Evolutionary conservation across 2,888 invertebrate genomes (phyloP).

Genomic region (Callinectes sapidus): DNA sequence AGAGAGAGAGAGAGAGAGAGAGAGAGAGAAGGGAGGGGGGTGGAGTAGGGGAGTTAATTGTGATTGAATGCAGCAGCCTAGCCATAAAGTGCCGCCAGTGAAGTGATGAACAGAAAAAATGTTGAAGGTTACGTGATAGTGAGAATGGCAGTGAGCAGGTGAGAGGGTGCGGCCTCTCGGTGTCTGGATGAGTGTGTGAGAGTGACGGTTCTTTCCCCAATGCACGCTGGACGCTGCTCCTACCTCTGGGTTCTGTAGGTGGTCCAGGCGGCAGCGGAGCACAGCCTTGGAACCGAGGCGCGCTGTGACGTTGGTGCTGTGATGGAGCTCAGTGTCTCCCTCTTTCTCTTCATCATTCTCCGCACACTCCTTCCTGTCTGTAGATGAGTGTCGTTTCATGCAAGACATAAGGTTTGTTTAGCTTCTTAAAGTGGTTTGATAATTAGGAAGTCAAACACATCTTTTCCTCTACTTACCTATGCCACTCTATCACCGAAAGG

Average conservation of each 20-base stretch:
- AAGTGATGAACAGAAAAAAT: background rate
- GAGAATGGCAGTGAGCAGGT: background rate
- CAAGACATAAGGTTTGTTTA: background rate
- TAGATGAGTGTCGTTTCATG: background rate
- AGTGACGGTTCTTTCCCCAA: too few species aligned
- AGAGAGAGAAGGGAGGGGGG: too few species aligned
- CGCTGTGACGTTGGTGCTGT: conserved; percentile 8
- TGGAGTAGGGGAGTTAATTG: too few species aligned
- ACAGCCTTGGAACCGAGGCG: background rate
- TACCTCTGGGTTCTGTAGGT: conserved; percentile 5
- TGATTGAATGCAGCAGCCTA: background rate
- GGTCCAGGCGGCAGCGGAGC: conserved; percentile 8
- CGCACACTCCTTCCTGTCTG: background rate
- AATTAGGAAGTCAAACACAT: background rate
- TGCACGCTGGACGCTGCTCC: background rate
- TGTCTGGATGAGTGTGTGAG: background rate
- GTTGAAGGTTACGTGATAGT: background rate
- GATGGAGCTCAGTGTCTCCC: background rate
- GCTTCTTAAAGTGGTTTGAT: background rate
- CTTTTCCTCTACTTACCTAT: background rate
- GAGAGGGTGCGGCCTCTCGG: background rate
- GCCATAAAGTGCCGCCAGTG: too few species aligned
- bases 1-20: background rate
- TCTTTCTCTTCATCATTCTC: background rate
- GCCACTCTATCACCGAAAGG: background rate